Evolutionary conservation across 37 sponge, comb jelly and placozoan species (phyloP).

Genomic region (Spongia lamella): DNA sequence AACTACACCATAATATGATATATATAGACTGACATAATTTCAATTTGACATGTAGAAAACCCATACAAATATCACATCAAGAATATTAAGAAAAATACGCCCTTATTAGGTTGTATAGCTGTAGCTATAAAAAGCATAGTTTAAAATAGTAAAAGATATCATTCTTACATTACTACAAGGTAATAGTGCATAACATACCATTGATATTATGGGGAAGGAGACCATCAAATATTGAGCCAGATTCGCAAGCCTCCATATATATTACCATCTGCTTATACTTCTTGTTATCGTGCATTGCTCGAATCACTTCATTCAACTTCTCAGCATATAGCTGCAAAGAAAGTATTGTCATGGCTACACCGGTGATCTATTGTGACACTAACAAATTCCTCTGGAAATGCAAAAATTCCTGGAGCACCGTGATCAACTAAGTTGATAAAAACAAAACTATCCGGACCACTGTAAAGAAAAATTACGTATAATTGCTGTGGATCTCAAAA

Average conservation of each 20-base stretch:
- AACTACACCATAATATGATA: constrained; percentile 11
- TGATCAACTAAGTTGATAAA: constrained; percentile 84
- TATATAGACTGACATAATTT: not conserved
- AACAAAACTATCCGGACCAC: constrained; percentile 68
- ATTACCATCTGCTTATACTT: constrained; percentile 73
- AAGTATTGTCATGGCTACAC: not conserved
- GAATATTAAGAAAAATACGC: too few species aligned
- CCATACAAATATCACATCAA: too few species aligned
- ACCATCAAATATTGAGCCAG: constrained; percentile 82
- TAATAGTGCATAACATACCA: constrained; percentile 32
- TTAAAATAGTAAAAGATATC: too few species aligned
- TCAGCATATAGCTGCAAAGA: constrained; percentile 40
- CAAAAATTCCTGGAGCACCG: constrained; percentile 75
- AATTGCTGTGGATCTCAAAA: not conserved
- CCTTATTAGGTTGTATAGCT: too few species aligned
- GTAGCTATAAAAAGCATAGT: too few species aligned
- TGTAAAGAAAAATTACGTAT: constrained; percentile 14
- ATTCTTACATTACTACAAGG: too few species aligned
- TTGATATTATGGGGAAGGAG: constrained; percentile 42
- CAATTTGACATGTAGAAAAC: too few species aligned
- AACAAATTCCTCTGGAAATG: constrained; percentile 63
- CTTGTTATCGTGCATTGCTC: constrained; percentile 38
- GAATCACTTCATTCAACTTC: constrained; percentile 32
- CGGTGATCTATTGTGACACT: not conserved
- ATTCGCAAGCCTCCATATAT: constrained; percentile 81